Evolutionary conservation across 2,113 vertebrate genomes (phyloP).

Genomic region (Anoplopoma fimbria): DNA sequence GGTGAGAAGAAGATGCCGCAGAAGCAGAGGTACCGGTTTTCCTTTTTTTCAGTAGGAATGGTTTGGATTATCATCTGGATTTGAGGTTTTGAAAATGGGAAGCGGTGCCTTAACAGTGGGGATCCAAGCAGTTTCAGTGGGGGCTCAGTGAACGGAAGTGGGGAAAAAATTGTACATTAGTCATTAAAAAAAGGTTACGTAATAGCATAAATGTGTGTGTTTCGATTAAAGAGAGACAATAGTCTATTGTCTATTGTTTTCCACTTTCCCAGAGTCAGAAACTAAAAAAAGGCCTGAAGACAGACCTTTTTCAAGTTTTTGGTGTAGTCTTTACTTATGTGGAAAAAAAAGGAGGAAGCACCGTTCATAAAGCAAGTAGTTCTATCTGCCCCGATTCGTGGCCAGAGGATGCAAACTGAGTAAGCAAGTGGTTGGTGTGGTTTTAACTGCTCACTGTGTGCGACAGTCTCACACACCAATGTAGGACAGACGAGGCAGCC

Average conservation of each 20-base stretch:
- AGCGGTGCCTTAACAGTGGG: neutral
- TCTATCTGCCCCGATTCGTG: neutral
- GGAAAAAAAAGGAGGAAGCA: neutral
- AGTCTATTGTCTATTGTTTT: no score
- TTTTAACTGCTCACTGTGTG: constrained; percentile 29
- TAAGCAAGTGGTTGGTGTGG: constrained; percentile 42
- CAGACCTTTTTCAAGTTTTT: neutral
- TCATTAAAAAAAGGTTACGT: no score
- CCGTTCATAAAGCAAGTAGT: neutral
- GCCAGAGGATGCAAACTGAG: neutral
- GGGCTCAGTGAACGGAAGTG: no score
- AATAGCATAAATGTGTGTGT: no score
- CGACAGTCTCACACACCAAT: neutral
- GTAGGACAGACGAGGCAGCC: neutral
- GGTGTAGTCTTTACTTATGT: no score
- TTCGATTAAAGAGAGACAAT: no score
- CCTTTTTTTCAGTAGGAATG: neutral
- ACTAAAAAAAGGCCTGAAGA: neutral
- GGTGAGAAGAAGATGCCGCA: constrained; percentile 7
- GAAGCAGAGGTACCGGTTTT: constrained; percentile 50
- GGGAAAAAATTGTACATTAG: no score
- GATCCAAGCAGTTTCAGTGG: neutral
- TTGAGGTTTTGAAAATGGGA: neutral
- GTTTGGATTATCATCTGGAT: neutral
- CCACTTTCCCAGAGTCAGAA: no score